phyloP scores from a whole-genome alignment of 2,113 vertebrate species.

The Pelodiscus sinensis region DNA sequence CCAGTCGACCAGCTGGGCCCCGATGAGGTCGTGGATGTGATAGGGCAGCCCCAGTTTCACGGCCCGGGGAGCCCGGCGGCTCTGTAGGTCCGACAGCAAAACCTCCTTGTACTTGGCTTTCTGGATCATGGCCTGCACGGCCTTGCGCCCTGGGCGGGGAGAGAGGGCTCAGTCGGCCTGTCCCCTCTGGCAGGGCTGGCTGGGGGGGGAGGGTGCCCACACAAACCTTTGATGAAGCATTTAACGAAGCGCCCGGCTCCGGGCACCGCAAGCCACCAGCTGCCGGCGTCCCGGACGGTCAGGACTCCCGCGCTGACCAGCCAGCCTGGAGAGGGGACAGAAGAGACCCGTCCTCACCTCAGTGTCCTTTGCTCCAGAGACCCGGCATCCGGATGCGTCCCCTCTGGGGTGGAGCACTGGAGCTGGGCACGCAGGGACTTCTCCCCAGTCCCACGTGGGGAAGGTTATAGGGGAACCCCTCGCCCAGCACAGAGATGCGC shows the following conservation, averaged over 20 bases:
- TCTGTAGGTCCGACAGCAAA: slow-evolving; percentile 83
- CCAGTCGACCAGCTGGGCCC: slow-evolving; percentile 91
- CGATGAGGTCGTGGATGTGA: slow-evolving; percentile 89
- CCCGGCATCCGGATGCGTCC: background rate
- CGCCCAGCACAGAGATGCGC: too few species aligned
- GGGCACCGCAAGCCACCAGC: slow-evolving; percentile 94
- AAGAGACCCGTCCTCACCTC: background rate
- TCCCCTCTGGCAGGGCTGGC: background rate
- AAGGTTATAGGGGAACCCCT: too few species aligned
- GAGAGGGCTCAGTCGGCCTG: background rate
- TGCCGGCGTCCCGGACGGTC: slow-evolving; percentile 91
- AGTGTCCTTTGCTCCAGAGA: background rate
- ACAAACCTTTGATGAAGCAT: slow-evolving; percentile 86
- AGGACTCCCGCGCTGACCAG: slow-evolving; percentile 89
- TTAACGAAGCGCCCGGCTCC: slow-evolving; percentile 90
- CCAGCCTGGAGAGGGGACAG: slow-evolving; percentile 74
- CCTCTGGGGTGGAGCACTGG: background rate
- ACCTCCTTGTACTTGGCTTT: slow-evolving; percentile 89
- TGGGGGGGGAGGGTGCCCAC: too few species aligned
- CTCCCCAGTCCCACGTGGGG: too few species aligned
- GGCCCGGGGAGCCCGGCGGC: slow-evolving; percentile 69
- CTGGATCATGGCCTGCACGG: slow-evolving; percentile 87
- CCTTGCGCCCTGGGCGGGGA: slow-evolving; percentile 81
- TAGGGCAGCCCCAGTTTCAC: slow-evolving; percentile 89
- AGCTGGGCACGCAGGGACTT: background rate